A percentile compares a stretch with the other conserved stretches of the same genome.
These are phyloP conservation scores for Cepphus grylle DNA, from an alignment of 2,113 vertebrate species.

Conservation along the genomic window DNA sequence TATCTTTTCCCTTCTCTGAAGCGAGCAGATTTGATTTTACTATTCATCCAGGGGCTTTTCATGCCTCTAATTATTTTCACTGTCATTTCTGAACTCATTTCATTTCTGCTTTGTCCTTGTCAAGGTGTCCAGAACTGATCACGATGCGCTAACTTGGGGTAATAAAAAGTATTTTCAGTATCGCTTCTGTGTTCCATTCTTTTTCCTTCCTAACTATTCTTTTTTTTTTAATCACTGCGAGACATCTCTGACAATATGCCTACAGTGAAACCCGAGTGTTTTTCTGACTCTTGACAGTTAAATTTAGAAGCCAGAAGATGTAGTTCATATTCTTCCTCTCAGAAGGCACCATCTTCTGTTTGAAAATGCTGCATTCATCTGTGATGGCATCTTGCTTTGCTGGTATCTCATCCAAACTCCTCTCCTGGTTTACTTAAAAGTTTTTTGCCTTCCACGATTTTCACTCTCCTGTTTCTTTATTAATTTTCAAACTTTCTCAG, in stretches of 20 bases:
- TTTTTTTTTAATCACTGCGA: not conserved
- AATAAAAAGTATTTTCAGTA: not conserved
- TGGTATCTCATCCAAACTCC: not conserved
- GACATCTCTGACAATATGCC: not conserved
- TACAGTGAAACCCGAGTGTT: not conserved
- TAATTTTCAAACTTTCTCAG: not conserved
- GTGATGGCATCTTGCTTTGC: not conserved
- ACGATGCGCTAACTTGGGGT: not conserved
- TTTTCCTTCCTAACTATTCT: not conserved
- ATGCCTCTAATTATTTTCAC: not conserved
- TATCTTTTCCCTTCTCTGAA: not conserved
- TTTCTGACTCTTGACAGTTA: constrained; percentile 24
- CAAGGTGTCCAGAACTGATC: not conserved
- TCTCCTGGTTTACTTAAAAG: not conserved
- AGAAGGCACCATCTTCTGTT: not conserved
- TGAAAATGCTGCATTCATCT: not conserved
- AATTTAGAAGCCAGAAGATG: constrained; percentile 12
- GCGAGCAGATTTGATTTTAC: not conserved
- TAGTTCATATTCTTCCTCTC: not conserved
- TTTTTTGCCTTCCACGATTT: not conserved
- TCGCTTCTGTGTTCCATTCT: not conserved
- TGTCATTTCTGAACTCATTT: not conserved
- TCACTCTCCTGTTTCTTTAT: not conserved
- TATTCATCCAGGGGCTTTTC: not conserved
- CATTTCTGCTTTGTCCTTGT: not conserved